phyloP scores from a whole-genome alignment of 2,797 vertebrate species.

The Mormyrops attenuatus region DNA sequence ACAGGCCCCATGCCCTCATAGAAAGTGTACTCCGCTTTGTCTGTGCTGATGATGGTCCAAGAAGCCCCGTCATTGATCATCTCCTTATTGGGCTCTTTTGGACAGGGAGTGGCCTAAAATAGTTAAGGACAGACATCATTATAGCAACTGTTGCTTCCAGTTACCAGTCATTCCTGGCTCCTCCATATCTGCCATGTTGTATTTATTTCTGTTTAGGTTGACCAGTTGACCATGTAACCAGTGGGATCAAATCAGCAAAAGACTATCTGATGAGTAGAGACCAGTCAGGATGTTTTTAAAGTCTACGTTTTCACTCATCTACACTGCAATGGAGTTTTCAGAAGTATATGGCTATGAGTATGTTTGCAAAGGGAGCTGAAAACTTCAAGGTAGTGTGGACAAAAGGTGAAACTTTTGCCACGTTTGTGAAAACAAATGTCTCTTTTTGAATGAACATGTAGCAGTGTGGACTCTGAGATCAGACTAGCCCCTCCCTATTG shows the following conservation, averaged over 20 bases:
- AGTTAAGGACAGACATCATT: not conserved
- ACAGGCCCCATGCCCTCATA: slow-evolving; percentile 99
- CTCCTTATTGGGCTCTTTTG: slow-evolving; percentile 99
- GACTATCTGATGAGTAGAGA: not conserved
- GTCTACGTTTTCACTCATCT: not conserved
- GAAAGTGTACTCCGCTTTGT: slow-evolving; percentile 98
- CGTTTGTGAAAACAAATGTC: not conserved
- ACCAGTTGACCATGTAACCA: not conserved
- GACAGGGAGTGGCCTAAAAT: slow-evolving; percentile 93
- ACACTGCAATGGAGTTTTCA: not conserved
- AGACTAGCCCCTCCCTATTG: not conserved
- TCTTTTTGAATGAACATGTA: not conserved
- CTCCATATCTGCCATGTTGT: not conserved
- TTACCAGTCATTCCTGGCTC: not conserved
- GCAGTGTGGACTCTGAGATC: not conserved
- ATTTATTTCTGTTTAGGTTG: not conserved
- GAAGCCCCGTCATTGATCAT: slow-evolving; percentile 99
- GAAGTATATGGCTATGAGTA: not conserved
- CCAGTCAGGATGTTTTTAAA: not conserved
- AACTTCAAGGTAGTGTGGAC: not conserved
- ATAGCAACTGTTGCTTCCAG: not conserved
- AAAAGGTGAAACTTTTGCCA: not conserved
- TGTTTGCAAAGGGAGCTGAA: not conserved
- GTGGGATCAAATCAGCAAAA: not conserved
- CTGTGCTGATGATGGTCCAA: slow-evolving; percentile 99